Conservation (phyloP, 2,888 invertebrate species). For the Diaperis boleti region DNA sequence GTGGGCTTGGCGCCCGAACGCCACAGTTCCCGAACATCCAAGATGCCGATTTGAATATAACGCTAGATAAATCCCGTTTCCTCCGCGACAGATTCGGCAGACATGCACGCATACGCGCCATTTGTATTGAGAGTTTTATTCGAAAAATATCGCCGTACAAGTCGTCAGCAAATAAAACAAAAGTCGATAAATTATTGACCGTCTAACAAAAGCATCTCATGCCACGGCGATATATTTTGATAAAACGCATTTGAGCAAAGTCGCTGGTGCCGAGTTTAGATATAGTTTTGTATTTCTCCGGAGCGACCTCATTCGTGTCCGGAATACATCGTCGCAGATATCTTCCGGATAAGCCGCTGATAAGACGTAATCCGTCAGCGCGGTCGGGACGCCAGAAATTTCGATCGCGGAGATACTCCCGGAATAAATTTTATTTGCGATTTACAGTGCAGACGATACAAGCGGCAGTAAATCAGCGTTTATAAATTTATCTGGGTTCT, state of each 20-base stretch:
- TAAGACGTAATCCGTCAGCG: conserved; percentile 1
- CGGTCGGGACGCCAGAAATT: conserved; percentile 13
- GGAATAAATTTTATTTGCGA: conserved; percentile 62
- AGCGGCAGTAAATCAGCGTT: conserved; percentile 62
- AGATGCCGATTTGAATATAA: conserved; percentile 49
- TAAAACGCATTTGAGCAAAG: conserved; percentile 58
- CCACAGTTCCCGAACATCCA: too few relatives aligned
- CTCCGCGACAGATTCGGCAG: conserved; percentile 51
- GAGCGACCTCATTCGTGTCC: conserved; percentile 57
- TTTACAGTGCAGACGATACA: conserved; percentile 64
- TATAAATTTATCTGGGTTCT: conserved; percentile 65
- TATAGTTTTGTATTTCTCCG: conserved; percentile 55
- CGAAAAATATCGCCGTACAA: conserved; percentile 60
- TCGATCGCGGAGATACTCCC: conserved; percentile 47
- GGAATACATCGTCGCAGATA: conserved; percentile 47
- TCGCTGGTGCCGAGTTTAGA: conserved; percentile 54
- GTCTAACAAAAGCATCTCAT: conserved; percentile 58
- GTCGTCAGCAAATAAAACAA: conserved; percentile 62
- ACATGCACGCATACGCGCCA: conserved; percentile 61
- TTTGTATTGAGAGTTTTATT: conserved; percentile 65
- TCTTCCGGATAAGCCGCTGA: conserved; percentile 4
- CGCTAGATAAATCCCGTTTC: conserved; percentile 55
- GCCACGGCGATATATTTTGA: conserved; percentile 61
- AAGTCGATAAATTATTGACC: conserved; percentile 61
- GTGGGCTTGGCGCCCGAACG: background rate